Evolutionary conservation across 2,113 vertebrate genomes (phyloP).

Genomic region (Sturnira hondurensis): DNA sequence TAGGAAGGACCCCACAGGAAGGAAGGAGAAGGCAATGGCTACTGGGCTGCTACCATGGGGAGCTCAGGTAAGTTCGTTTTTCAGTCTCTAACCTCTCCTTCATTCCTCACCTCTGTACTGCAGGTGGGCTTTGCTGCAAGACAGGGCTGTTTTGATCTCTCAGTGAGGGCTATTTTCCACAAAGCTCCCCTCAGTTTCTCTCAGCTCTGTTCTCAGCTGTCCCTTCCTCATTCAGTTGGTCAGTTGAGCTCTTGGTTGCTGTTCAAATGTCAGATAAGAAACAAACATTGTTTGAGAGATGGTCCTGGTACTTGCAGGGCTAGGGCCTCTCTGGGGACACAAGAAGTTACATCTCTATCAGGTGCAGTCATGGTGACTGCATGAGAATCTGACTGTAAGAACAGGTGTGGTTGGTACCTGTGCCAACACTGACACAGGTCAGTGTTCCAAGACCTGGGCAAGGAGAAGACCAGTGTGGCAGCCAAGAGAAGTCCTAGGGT

Average conservation of each 20-base stretch:
- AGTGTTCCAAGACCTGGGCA: background rate
- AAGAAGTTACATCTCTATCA: background rate
- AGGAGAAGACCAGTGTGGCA: background rate
- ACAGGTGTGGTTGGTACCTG: background rate
- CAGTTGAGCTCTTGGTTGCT: background rate
- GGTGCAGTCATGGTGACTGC: background rate
- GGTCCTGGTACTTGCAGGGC: background rate
- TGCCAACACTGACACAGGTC: too few species aligned
- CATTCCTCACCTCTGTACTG: background rate
- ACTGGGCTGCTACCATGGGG: background rate
- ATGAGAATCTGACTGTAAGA: background rate
- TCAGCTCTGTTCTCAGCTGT: background rate
- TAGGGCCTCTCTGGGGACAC: background rate
- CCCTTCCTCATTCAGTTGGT: background rate
- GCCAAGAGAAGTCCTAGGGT: background rate
- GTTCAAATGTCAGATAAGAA: background rate
- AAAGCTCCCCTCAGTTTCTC: background rate
- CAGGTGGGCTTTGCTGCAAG: background rate
- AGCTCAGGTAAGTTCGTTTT: constrained; percentile 30
- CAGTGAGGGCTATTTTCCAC: background rate
- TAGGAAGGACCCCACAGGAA: background rate
- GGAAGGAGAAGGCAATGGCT: constrained; percentile 16
- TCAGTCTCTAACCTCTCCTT: background rate
- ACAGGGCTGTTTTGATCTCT: background rate
- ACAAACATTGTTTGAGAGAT: background rate